These are phyloP conservation scores for Oryzias sinensis DNA, from an alignment of 2,797 vertebrate genomes.

Conservation along the genomic window DNA sequence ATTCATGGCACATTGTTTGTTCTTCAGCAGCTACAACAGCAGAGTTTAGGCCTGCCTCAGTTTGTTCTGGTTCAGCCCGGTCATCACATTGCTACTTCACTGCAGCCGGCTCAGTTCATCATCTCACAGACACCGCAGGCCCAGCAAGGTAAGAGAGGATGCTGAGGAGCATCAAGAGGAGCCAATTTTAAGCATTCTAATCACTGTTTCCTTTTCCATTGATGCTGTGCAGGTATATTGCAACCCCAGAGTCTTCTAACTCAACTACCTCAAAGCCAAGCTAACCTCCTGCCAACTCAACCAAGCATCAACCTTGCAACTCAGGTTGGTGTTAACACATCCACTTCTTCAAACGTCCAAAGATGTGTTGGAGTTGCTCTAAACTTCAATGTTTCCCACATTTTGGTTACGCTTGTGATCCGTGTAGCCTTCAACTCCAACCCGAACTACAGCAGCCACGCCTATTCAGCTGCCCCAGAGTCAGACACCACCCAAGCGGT, in stretches of 20 bases:
- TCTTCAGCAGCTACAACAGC: conserved; percentile 91
- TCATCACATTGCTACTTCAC: conserved; percentile 84
- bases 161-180: background rate
- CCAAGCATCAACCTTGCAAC: conserved; percentile 96
- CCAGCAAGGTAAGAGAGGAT: conserved; percentile 87
- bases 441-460: conserved; percentile 95
- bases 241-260: conserved; percentile 97
- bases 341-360: background rate
- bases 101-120: conserved; percentile 96
- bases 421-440: conserved; percentile 94
- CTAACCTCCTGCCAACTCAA: conserved; percentile 99
- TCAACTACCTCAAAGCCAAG: conserved; percentile 99
- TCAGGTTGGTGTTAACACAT: conserved; percentile 82
- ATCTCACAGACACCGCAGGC: conserved; percentile 96
- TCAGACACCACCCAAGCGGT: conserved; percentile 96
- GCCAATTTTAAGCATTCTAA: background rate
- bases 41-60: conserved; percentile 96
- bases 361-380: too few species aligned
- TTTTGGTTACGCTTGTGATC: background rate
- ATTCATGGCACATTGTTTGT: conserved; percentile 32
- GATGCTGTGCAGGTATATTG: conserved; percentile 83
- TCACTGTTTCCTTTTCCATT: background rate
- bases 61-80: conserved; percentile 96
- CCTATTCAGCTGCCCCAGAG: conserved; percentile 93
- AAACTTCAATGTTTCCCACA: background rate